Conservation (phyloP, 2,113 vertebrate species). For the Rhinolophus ferrumequinum region DNA sequence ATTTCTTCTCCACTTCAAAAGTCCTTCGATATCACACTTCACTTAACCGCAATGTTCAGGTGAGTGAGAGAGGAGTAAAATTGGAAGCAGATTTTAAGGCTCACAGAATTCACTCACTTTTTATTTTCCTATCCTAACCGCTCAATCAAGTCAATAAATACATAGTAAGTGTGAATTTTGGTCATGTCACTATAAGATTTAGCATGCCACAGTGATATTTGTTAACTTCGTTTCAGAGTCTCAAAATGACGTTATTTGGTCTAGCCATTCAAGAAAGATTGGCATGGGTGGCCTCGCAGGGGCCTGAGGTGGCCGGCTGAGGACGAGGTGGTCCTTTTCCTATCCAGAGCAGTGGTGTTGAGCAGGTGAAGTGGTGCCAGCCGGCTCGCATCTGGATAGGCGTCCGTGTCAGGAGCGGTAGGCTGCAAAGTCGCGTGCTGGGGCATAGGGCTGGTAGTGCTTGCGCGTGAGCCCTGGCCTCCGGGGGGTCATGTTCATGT, state of each 20-base stretch:
- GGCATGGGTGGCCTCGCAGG: background rate
- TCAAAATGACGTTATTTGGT: conserved; percentile 29
- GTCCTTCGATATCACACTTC: background rate
- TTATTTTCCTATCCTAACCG: conserved; percentile 57
- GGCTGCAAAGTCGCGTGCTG: conserved; percentile 83
- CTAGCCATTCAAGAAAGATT: conserved; percentile 23
- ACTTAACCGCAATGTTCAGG: background rate
- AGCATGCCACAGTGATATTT: background rate
- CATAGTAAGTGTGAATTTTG: background rate
- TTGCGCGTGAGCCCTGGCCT: conserved; percentile 82
- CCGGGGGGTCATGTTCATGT: conserved; percentile 88
- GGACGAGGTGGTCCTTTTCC: conserved; percentile 60
- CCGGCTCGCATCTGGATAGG: conserved; percentile 64
- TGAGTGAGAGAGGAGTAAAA: background rate
- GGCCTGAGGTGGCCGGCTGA: conserved; percentile 43
- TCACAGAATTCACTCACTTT: conserved; percentile 15
- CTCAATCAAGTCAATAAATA: conserved; percentile 70
- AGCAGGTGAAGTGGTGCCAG: conserved; percentile 43
- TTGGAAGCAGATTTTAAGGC: conserved; percentile 18
- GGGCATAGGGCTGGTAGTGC: conserved; percentile 82
- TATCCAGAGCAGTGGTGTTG: conserved; percentile 61
- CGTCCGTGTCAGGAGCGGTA: conserved; percentile 87
- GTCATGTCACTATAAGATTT: conserved; percentile 32
- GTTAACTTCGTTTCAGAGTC: conserved; percentile 21
- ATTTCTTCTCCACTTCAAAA: conserved; percentile 33